Conservation (phyloP, 2,797 vertebrate species). For the Rachycentron canadum region DNA sequence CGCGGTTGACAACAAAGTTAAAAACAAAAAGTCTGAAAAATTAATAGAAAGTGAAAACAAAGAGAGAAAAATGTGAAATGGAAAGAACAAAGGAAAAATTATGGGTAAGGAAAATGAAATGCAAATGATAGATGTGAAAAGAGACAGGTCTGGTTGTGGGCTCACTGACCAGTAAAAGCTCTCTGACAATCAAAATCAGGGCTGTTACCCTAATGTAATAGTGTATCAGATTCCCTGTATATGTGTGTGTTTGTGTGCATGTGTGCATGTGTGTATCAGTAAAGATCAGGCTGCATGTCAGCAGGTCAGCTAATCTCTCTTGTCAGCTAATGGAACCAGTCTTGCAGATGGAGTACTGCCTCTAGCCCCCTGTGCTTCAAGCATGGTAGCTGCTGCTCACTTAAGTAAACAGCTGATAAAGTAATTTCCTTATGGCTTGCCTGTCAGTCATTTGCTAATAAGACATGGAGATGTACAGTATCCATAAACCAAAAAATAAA, state of each 20-base stretch:
- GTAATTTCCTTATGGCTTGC: slow-evolving; percentile 45
- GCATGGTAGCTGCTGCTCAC: slow-evolving; percentile 60
- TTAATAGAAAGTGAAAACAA: slow-evolving; percentile 50
- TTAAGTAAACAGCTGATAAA: slow-evolving; percentile 63
- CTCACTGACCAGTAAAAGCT: slow-evolving; percentile 60
- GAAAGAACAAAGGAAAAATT: slow-evolving; percentile 5
- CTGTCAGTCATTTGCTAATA: slow-evolving; percentile 45
- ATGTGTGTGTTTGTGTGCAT: slow-evolving; percentile 42
- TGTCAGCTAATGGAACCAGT: slow-evolving; percentile 77
- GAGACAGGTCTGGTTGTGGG: slow-evolving; percentile 21
- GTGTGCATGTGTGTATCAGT: slow-evolving; percentile 59
- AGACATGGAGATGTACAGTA: slow-evolving; percentile 40
- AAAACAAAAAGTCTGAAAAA: slow-evolving; percentile 69
- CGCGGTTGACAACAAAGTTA: slow-evolving; percentile 41
- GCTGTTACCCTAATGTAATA: slow-evolving; percentile 56
- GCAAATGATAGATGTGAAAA: slow-evolving; percentile 22
- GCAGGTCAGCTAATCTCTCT: slow-evolving; percentile 82
- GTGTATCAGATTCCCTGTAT: slow-evolving; percentile 68
- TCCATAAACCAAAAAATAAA: not conserved
- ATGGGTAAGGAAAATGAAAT: not conserved
- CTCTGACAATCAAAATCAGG: slow-evolving; percentile 53
- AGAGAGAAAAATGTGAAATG: not conserved
- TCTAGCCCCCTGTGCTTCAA: slow-evolving; percentile 53
- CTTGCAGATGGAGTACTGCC: slow-evolving; percentile 69
- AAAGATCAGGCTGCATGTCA: slow-evolving; percentile 75